Evolutionary conservation across 2,113 vertebrate species (phyloP).

Genomic region (Actinemys pallida): DNA sequence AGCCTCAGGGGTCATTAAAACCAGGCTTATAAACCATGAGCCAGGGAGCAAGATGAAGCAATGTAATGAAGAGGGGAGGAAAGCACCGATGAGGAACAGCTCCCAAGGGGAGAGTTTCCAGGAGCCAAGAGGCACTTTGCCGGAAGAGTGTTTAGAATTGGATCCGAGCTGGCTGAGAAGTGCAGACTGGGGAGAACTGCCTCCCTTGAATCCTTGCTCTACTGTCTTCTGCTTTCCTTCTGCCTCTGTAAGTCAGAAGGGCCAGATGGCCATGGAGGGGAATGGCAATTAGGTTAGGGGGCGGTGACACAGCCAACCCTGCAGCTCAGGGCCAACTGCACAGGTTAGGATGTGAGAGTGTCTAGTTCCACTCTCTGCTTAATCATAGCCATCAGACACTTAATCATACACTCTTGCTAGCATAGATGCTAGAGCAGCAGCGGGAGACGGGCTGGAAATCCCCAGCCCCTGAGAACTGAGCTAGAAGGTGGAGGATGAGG

Average conservation of each 20-base stretch:
- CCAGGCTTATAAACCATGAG: slow-evolving; percentile 64
- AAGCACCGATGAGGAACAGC: slow-evolving; percentile 73
- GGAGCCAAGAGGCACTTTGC: slow-evolving; percentile 64
- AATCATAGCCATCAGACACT: background rate
- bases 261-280: background rate
- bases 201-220: background rate
- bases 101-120: slow-evolving; percentile 37
- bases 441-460: fast-evolving
- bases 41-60: slow-evolving; percentile 46
- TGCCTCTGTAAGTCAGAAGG: background rate
- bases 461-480: background rate
- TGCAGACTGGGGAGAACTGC: slow-evolving; percentile 14
- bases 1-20: slow-evolving; percentile 48
- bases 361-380: background rate
- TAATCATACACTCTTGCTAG: background rate
- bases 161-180: slow-evolving; percentile 2
- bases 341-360: background rate
- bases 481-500: background rate
- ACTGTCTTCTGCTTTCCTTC: background rate
- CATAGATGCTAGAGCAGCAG: background rate
- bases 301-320: background rate
- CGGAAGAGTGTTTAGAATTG: slow-evolving; percentile 14
- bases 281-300: background rate
- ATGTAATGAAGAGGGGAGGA: slow-evolving; percentile 57
- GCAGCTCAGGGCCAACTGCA: background rate